Evolutionary conservation across 2,888 invertebrate species (phyloP).

Genomic region (Eumerus sabulonum): DNA sequence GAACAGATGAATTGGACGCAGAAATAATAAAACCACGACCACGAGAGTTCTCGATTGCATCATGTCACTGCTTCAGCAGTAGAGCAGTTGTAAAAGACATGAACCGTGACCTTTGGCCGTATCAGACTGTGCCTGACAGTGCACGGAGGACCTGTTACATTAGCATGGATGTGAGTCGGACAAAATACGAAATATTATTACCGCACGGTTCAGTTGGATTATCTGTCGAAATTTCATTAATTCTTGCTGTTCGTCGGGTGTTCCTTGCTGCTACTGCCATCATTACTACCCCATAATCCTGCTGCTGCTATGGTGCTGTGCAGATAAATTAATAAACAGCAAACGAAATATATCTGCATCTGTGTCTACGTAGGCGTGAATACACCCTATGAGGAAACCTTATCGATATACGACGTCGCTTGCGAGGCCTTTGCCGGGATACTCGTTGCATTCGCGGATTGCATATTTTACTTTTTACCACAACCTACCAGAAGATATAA

Average conservation of each 20-base stretch:
- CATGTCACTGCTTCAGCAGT: conserved; percentile 22
- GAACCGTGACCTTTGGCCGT: conserved; percentile 26
- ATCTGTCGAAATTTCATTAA: conserved; percentile 68
- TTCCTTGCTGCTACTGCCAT: conserved; percentile 17
- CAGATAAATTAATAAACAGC: conserved; percentile 60
- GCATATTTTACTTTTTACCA: too few species aligned
- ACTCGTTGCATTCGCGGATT: too few species aligned
- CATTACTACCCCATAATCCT: conserved; percentile 2
- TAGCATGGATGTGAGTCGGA: background rate
- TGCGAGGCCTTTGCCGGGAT: too few species aligned
- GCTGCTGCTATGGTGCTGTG: conserved; percentile 45
- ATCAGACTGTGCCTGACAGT: background rate
- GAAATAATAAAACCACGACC: too few species aligned
- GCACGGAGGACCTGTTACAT: conserved; percentile 26
- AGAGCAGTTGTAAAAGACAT: conserved; percentile 32
- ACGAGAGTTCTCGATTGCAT: conserved; percentile 27
- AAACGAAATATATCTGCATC: background rate
- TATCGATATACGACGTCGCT: too few species aligned
- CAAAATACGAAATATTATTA: conserved; percentile 41
- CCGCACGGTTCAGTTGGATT: conserved; percentile 51
- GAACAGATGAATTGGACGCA: conserved; percentile 8
- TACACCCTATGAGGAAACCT: too few species aligned
- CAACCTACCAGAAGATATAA: too few species aligned
- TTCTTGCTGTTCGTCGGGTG: conserved; percentile 40
- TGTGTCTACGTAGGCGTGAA: too few species aligned